Evolutionary conservation across 2,113 vertebrate genomes (phyloP), one percentile per base, ranked within the genome.

Genomic region (Myiopsitta monachus): DNA sequence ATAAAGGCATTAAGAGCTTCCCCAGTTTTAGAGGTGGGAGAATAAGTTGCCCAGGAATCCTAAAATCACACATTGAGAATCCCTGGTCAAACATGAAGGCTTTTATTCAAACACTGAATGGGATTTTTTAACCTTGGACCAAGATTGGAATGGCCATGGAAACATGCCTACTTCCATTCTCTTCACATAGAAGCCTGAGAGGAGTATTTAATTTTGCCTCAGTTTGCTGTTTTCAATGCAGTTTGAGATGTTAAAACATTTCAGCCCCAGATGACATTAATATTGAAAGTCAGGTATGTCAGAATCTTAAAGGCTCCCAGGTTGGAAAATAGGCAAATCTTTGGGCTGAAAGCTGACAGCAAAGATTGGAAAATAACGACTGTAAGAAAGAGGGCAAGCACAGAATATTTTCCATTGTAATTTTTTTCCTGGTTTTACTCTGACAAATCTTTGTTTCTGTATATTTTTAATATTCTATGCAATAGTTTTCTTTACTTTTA

Each of bases 41-140:
- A 89, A 75, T 81, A 81, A 84, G 87, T 49, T 62, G n/a, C 26
- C 39, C 51, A 68, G 51, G 69, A 96, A 94, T 94, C 77, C 69
- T 68, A 84, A 96, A 92, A 75, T n/a, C 66, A 94, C 16, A 72
- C 78, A 78, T 17, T 4, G 5, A 89, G 81, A 55, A 84, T 39
- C 66, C 61, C 30, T 63, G 68, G 38, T 78, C 73, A 92, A 84
- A 92, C 62, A 89, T 4, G 46, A 96, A 92, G 39, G 31, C 19
- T 87, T 73, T 89, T 89, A 63, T 39, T 96, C 55, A 79, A 93
- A 84, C 55, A 75, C 9, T 24, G 18, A 91, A 70, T 30, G 24
- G 38, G 51, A 89, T 36, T 51, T 89, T 89, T 84, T 91, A 95
- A 87, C 59, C 33, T 80, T 2, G 7, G 41, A 73, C 14, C 30